phyloP scores from a whole-genome alignment of 2,113 vertebrate genomes.

The Ailurus styani region DNA sequence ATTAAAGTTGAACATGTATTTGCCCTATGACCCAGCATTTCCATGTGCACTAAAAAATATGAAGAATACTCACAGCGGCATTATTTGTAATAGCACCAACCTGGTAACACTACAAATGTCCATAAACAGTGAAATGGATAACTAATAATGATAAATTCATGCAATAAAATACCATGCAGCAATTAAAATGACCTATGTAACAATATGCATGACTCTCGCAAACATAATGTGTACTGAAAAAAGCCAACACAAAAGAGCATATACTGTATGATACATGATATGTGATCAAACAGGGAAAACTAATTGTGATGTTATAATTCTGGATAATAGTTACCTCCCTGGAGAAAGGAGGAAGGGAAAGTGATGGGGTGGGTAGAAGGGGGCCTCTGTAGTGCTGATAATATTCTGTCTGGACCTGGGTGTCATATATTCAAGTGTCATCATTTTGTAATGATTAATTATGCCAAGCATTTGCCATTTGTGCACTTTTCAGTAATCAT shows the following conservation, averaged over 20 bases:
- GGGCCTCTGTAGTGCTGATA: neutral
- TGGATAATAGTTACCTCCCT: neutral
- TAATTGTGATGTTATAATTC: neutral
- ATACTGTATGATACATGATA: neutral
- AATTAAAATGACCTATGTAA: neutral
- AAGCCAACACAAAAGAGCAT: neutral
- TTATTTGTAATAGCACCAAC: neutral
- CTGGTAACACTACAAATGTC: neutral
- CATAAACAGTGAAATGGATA: neutral
- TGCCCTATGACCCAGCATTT: neutral
- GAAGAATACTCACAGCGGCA: neutral
- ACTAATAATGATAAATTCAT: neutral
- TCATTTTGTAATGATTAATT: neutral
- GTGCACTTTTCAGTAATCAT: neutral
- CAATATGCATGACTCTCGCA: neutral
- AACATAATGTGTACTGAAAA: neutral
- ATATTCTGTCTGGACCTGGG: neutral
- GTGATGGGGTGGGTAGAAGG: neutral
- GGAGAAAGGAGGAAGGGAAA: neutral
- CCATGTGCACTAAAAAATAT: neutral
- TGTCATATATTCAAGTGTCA: neutral
- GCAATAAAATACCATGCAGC: neutral
- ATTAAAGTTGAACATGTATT: neutral
- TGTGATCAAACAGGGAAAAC: neutral
- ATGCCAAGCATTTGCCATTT: neutral